A percentile compares a stretch with the other conserved stretches of the same genome.
Conservation (phyloP, 2,888 invertebrate genomes). For the Liopterus haemorrhoidalis region DNA sequence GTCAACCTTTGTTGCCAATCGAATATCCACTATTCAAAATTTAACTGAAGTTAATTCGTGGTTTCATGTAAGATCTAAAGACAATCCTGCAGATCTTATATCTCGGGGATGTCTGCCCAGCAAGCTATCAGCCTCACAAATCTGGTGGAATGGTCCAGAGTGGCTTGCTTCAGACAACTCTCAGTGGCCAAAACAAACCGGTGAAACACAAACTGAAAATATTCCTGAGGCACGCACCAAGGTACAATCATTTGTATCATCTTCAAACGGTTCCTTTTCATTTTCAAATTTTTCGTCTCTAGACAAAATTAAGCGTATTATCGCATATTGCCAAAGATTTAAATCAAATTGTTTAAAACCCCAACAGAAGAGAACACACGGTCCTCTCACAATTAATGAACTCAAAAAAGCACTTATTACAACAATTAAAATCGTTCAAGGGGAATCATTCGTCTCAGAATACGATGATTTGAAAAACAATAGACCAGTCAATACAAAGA, state of each 20-base stretch:
- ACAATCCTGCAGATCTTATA: slow-evolving; percentile 30
- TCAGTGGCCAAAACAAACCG: too few species aligned
- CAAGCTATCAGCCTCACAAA: background rate
- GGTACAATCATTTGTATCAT: too few species aligned
- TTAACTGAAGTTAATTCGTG: slow-evolving; percentile 21
- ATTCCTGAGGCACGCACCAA: too few species aligned
- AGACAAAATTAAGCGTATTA: too few species aligned
- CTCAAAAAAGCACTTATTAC: background rate
- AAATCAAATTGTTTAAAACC: background rate
- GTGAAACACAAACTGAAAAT: too few species aligned
- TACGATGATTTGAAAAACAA: slow-evolving; percentile 1
- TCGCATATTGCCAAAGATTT: slow-evolving; percentile 10
- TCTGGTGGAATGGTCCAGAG: slow-evolving; percentile 21
- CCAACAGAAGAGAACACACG: background rate
- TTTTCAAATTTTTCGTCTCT: too few species aligned
- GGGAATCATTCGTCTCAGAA: background rate
- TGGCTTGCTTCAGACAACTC: too few species aligned
- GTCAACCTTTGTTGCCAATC: slow-evolving; percentile 33
- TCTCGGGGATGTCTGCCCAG: slow-evolving; percentile 17
- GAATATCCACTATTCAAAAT: slow-evolving; percentile 30
- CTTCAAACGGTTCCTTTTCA: too few species aligned
- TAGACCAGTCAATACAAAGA: background rate
- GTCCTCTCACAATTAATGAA: background rate
- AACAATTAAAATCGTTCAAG: slow-evolving; percentile 6
- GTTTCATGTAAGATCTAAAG: slow-evolving; percentile 25